Evolutionary conservation across 2,888 invertebrate genomes (phyloP).

Genomic region (Platycheirus albimanus): DNA sequence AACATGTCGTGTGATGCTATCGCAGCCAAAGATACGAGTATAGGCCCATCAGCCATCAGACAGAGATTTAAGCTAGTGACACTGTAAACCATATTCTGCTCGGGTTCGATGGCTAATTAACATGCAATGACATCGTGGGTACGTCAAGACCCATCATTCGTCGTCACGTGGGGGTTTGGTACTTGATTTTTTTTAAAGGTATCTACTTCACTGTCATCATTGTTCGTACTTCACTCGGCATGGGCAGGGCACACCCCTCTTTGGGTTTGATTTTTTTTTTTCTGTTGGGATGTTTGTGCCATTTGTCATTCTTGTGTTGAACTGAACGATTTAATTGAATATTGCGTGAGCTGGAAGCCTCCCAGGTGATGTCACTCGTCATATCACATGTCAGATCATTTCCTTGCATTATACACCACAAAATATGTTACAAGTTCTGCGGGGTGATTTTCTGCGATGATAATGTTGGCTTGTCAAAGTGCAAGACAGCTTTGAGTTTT

Average conservation of each 20-base stretch:
- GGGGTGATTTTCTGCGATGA: slow-evolving; percentile 39
- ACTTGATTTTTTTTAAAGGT: slow-evolving; percentile 11
- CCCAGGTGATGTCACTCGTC: slow-evolving; percentile 53
- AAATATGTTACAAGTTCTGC: slow-evolving; percentile 2
- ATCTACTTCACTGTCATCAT: slow-evolving; percentile 38
- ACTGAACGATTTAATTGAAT: slow-evolving; percentile 68
- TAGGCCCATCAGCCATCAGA: slow-evolving; percentile 44
- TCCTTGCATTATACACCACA: slow-evolving; percentile 5
- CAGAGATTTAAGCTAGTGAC: slow-evolving; percentile 68
- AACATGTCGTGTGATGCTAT: slow-evolving; percentile 69
- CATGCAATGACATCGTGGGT: slow-evolving; percentile 68
- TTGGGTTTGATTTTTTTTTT: slow-evolving; percentile 17
- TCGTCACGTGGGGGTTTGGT: slow-evolving; percentile 31
- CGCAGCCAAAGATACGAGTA: slow-evolving; percentile 36
- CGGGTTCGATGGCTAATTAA: slow-evolving; percentile 65
- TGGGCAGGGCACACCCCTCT: slow-evolving; percentile 62
- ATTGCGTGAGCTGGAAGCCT: slow-evolving; percentile 65
- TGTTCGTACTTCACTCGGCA: slow-evolving; percentile 21
- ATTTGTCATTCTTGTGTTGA: slow-evolving; percentile 50
- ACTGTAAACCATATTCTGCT: slow-evolving; percentile 47
- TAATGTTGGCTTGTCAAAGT: slow-evolving; percentile 11
- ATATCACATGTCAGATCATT: slow-evolving; percentile 35
- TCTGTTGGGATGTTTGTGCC: slow-evolving; percentile 32
- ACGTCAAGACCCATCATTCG: slow-evolving; percentile 24
- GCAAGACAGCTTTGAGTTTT: background rate